These are phyloP conservation scores for Orthosia cruda DNA, from an alignment of 2,888 invertebrate genomes.

Conservation along the genomic window DNA sequence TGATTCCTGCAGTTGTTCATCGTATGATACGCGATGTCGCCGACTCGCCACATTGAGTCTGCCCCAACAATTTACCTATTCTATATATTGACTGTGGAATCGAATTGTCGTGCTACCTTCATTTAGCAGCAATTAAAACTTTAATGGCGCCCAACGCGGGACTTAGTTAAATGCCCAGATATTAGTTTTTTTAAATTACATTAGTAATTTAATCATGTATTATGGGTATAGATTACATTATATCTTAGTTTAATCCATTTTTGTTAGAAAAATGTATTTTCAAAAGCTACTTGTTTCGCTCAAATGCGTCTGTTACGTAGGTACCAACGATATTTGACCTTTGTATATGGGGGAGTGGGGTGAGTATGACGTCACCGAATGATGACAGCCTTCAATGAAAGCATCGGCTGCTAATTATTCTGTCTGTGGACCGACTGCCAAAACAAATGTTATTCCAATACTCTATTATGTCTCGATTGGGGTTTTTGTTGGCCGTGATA, in stretches of 20 bases:
- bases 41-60: slow-evolving; percentile 68
- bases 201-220: background rate
- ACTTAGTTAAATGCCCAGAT: slow-evolving; percentile 2
- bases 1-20: slow-evolving; percentile 78
- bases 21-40: slow-evolving; percentile 82
- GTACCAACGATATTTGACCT: slow-evolving; percentile 66
- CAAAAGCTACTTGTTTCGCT: slow-evolving; percentile 54
- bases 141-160: slow-evolving; percentile 63
- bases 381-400: slow-evolving; percentile 70
- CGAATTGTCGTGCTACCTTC: slow-evolving; percentile 41
- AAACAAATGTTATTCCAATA: slow-evolving; percentile 66
- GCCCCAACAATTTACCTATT: slow-evolving; percentile 59
- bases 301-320: slow-evolving; percentile 57
- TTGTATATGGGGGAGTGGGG: slow-evolving; percentile 52
- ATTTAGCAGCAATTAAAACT: slow-evolving; percentile 42
- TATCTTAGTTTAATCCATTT: background rate
- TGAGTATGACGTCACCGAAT: slow-evolving; percentile 58
- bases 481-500: slow-evolving; percentile 45
- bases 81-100: slow-evolving; percentile 49
- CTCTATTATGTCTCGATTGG: slow-evolving; percentile 54
- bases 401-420: slow-evolving; percentile 65
- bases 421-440: slow-evolving; percentile 58
- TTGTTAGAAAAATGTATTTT: background rate
- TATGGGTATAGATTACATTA: background rate
- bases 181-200: background rate